Evolutionary conservation across 2,113 vertebrate genomes (phyloP).

Genomic region (Ceratotherium simum): DNA sequence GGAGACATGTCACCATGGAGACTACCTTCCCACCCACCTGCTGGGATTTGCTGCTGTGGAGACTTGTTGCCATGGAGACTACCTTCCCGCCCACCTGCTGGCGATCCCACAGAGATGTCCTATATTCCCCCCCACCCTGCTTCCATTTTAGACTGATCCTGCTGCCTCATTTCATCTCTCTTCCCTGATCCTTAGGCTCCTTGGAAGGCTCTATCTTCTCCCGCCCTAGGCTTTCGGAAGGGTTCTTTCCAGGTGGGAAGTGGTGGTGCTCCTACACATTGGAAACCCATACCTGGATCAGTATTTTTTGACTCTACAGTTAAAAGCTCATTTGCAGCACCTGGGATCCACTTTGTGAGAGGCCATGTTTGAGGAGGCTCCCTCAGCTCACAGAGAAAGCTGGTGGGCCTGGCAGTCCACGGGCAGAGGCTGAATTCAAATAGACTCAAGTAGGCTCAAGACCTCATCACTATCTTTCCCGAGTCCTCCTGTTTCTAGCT

Average conservation of each 20-base stretch:
- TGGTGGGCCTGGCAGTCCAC: not conserved
- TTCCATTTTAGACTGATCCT: slow-evolving; percentile 72
- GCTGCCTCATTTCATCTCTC: slow-evolving; percentile 53
- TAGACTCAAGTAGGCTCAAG: slow-evolving; percentile 25
- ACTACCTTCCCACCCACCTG: slow-evolving; percentile 84
- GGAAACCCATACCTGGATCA: slow-evolving; percentile 39
- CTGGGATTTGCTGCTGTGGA: slow-evolving; percentile 82
- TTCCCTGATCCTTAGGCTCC: slow-evolving; percentile 50
- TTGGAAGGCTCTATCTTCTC: slow-evolving; percentile 47
- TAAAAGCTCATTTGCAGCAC: slow-evolving; percentile 46
- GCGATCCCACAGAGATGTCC: slow-evolving; percentile 79
- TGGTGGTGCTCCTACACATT: not conserved
- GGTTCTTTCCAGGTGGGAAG: slow-evolving; percentile 51
- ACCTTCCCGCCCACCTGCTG: slow-evolving; percentile 81
- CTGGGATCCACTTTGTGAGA: slow-evolving; percentile 52
- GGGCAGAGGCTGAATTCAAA: slow-evolving; percentile 36
- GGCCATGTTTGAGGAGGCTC: slow-evolving; percentile 8
- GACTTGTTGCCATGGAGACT: slow-evolving; percentile 80
- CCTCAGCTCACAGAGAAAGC: slow-evolving; percentile 5
- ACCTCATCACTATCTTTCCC: slow-evolving; percentile 37
- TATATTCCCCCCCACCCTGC: slow-evolving; percentile 31
- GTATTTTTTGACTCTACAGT: slow-evolving; percentile 32
- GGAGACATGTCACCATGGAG: slow-evolving; percentile 81
- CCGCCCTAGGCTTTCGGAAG: not conserved
- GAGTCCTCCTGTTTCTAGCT: slow-evolving; percentile 35